Percentiles rank a stretch among this genome's conserved stretches.
These are phyloP conservation scores for Schrankia costaestrigalis DNA, from an alignment of 2,888 invertebrate genomes.

Conservation along the genomic window DNA sequence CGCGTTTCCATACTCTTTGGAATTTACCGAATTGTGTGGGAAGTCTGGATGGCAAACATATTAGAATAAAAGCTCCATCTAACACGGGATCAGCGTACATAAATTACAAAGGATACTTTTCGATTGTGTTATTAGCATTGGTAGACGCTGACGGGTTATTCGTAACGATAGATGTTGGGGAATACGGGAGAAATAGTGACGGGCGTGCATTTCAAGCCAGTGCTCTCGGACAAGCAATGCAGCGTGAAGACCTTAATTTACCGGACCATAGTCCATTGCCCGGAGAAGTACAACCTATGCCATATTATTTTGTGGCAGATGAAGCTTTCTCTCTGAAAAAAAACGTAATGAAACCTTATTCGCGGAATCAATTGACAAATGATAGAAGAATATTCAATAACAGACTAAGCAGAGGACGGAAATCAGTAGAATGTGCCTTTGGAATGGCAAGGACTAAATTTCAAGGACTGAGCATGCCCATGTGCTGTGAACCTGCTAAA, in stretches of 20 bases:
- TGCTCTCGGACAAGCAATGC: conserved; percentile 19
- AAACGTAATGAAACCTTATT: conserved; percentile 16
- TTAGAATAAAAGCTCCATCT: neutral
- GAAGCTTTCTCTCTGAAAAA: conserved; percentile 20
- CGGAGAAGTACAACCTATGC: conserved; percentile 16
- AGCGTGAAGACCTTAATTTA: conserved; percentile 13
- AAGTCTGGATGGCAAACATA: conserved; percentile 3
- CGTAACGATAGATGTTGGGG: conserved; percentile 24
- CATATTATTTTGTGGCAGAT: conserved; percentile 23
- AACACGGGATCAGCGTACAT: neutral
- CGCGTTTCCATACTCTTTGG: conserved; percentile 19
- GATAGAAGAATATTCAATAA: conserved; percentile 14
- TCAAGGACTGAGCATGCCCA: too few relatives aligned
- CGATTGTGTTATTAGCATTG: conserved; percentile 20
- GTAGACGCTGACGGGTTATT: conserved; percentile 29
- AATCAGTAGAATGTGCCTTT: conserved; percentile 16
- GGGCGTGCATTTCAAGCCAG: conserved; percentile 25
- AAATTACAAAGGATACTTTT: conserved; percentile 12
- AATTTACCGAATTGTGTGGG: conserved; percentile 29
- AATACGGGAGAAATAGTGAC: conserved; percentile 31
- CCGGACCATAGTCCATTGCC: conserved; percentile 19
- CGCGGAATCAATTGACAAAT: conserved; percentile 13
- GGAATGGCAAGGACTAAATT: conserved; percentile 11
- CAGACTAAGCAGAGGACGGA: conserved; percentile 12
- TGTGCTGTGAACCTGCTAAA: conserved; percentile 7